Evolutionary conservation across 53 echinoderm and acorn worm species (phyloP).

Genomic region (Arbacia lixula): DNA sequence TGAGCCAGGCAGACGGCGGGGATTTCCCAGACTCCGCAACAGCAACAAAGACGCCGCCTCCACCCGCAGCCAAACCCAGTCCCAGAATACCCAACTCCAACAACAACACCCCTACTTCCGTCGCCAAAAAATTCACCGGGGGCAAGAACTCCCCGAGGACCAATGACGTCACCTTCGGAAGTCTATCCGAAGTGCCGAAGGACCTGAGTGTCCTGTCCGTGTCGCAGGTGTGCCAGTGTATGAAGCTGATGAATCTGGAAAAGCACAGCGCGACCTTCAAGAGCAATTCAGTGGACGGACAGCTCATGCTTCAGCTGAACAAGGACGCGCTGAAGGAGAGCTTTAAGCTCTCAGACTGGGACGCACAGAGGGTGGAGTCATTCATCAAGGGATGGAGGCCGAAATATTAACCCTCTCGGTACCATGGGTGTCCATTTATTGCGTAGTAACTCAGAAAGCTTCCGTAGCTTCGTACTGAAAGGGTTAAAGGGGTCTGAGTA

Average conservation of each 20-base stretch:
- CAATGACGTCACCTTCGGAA: slow-evolving; percentile 32
- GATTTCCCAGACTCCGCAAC: background rate
- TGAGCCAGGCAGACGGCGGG: background rate
- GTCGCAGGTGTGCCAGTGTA: slow-evolving; percentile 78
- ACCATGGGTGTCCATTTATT: no score
- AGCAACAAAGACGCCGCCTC: background rate
- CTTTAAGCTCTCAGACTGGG: slow-evolving; percentile 38
- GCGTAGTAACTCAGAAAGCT: no score
- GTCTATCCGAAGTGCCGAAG: slow-evolving; percentile 67
- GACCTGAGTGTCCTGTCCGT: slow-evolving; percentile 77
- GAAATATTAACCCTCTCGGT: no score
- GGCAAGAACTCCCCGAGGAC: slow-evolving; percentile 1
- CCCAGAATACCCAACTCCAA: slow-evolving; percentile 38
- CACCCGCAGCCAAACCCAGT: slow-evolving; percentile 52
- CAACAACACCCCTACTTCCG: slow-evolving; percentile 2
- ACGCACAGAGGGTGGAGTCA: slow-evolving; percentile 25
- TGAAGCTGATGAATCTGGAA: slow-evolving; percentile 76
- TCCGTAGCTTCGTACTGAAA: no score
- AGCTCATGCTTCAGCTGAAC: slow-evolving; percentile 50
- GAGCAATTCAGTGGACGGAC: slow-evolving; percentile 83
- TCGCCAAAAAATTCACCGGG: slow-evolving; percentile 7
- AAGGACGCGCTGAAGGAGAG: slow-evolving; percentile 35
- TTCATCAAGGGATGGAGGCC: slow-evolving; percentile 49
- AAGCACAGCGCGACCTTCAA: slow-evolving; percentile 74
- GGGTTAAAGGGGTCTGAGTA: no score